Percentiles rank a stretch among this genome's conserved stretches.
phyloP scores from a whole-genome alignment of 2,797 vertebrate genomes.

The Trichosurus vulpecula region DNA sequence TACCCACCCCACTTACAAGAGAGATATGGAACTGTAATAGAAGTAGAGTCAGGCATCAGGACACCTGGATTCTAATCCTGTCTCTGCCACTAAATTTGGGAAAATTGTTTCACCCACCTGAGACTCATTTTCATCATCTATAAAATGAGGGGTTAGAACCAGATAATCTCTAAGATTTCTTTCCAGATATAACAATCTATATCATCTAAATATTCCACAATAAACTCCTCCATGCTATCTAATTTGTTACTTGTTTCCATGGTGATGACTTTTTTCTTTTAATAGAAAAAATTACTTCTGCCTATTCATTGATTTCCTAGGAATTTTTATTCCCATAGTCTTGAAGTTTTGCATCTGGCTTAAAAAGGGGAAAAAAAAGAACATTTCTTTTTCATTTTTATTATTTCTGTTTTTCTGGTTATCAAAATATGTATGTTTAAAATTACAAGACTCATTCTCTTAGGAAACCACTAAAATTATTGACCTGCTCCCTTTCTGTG shows the following conservation, averaged over 20 bases:
- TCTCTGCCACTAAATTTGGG: not conserved
- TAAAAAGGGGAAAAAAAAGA: constrained; percentile 2
- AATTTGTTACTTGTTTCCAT: not conserved
- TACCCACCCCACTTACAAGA: not conserved
- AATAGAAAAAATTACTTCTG: not conserved
- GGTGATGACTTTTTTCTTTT: not conserved
- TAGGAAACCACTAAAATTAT: constrained; percentile 56
- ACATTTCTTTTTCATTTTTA: constrained; percentile 27
- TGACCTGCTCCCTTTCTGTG: constrained; percentile 65
- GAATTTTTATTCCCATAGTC: constrained; percentile 22
- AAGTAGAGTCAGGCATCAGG: not conserved
- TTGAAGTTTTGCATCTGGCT: constrained; percentile 7
- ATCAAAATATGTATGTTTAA: constrained; percentile 27
- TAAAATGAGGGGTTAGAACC: constrained; percentile 7
- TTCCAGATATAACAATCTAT: not conserved
- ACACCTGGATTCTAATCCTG: too few species aligned
- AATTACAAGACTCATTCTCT: constrained; percentile 49
- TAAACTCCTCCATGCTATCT: not conserved
- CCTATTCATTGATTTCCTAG: constrained; percentile 44
- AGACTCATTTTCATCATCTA: constrained; percentile 31
- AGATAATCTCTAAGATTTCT: not conserved
- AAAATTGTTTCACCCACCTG: not conserved
- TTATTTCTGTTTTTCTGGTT: constrained; percentile 23
- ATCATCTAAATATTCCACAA: not conserved
- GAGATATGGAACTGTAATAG: not conserved